phyloP scores from a whole-genome alignment of 2,888 invertebrate species.

The Drosophila paranaensis region DNA sequence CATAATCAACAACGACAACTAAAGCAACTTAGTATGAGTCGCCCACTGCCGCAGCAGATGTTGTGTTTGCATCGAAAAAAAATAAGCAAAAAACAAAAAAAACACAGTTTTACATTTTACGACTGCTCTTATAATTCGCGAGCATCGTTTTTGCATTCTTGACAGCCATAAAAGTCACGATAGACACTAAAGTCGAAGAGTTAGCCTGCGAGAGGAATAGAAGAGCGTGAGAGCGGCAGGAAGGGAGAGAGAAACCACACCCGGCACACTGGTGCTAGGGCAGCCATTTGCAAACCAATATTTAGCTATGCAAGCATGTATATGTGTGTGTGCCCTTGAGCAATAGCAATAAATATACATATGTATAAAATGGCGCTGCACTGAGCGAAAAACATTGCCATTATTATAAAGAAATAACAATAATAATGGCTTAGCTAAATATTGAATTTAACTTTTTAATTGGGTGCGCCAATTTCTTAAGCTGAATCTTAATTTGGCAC shows the following conservation, averaged over 20 bases:
- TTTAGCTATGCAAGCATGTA: neutral
- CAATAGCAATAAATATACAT: neutral
- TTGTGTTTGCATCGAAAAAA: constrained; percentile 7
- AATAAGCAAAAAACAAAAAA: neutral
- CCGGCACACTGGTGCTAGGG: constrained; percentile 24
- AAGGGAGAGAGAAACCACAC: constrained; percentile 1
- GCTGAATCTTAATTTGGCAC: neutral
- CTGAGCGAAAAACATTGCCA: constrained; percentile 1
- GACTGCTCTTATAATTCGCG: constrained; percentile 29
- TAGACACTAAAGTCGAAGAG: constrained; percentile 17
- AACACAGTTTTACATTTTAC: constrained; percentile 32
- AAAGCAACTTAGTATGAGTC: constrained; percentile 24
- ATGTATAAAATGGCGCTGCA: constrained; percentile 1
- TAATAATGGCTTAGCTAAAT: neutral
- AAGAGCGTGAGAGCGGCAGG: neutral
- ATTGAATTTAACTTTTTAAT: neutral
- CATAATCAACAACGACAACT: constrained; percentile 28
- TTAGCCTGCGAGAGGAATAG: neutral
- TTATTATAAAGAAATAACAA: neutral
- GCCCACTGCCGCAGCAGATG: constrained; percentile 17
- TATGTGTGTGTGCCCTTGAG: constrained; percentile 5
- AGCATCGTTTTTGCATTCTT: constrained; percentile 44
- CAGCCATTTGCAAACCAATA: neutral
- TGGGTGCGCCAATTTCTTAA: neutral
- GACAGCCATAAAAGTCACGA: constrained; percentile 45